Percentiles rank a stretch among this genome's conserved stretches.
phyloP scores from a whole-genome alignment of 2,888 invertebrate genomes.

The Frankliniella fusca region DNA sequence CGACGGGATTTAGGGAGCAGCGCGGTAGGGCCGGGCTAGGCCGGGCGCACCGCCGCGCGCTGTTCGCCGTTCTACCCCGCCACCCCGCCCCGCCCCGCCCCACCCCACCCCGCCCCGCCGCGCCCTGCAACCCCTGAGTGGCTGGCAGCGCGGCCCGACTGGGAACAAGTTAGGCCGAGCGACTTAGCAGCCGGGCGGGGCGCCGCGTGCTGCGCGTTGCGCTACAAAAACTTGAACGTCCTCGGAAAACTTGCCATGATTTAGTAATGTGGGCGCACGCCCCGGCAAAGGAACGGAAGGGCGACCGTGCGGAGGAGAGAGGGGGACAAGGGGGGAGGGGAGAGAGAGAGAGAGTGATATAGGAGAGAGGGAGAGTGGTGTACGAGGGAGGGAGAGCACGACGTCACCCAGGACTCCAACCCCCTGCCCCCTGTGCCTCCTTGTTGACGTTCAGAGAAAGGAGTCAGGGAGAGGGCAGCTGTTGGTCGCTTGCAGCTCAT shows the following conservation, averaged over 20 bases:
- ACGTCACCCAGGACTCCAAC: no score
- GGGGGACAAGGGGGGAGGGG: neutral
- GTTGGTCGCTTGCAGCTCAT: no score
- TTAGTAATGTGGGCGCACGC: slow-evolving; percentile 9
- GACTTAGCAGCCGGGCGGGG: neutral
- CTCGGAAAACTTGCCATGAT: slow-evolving; percentile 19
- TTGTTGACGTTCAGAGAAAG: no score
- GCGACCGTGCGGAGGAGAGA: neutral
- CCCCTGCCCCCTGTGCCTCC: no score
- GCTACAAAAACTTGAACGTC: slow-evolving; percentile 24
- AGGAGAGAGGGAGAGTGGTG: no score
- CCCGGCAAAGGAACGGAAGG: neutral
- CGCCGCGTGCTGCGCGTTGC: neutral
- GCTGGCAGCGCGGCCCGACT: neutral
- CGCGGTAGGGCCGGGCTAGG: no score
- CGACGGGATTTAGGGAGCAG: neutral
- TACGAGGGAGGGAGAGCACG: no score
- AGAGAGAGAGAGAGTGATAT: neutral
- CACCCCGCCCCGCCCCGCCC: neutral
- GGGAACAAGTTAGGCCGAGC: neutral
- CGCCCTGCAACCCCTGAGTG: neutral
- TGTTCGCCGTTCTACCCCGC: no score
- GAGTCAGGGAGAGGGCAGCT: no score
- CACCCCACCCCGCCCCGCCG: neutral
- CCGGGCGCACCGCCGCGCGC: no score